Evolutionary conservation across 2,888 invertebrate genomes (phyloP).

Genomic region (Heteromyza rotundicornis): DNA sequence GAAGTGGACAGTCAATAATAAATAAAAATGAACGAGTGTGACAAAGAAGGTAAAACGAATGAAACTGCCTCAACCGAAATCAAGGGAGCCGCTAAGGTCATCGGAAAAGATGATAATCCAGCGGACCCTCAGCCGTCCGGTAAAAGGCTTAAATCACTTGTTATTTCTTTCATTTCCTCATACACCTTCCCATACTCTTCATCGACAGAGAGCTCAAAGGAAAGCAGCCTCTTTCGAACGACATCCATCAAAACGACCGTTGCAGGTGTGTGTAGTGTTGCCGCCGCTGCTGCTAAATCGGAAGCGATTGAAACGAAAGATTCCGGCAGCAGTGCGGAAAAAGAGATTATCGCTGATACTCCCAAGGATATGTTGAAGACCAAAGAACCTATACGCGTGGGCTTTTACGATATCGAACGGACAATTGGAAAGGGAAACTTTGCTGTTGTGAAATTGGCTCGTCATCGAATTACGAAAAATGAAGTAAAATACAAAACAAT

Average conservation of each 20-base stretch:
- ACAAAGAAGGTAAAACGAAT: conserved; percentile 28
- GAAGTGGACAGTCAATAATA: no score
- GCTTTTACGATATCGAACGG: conserved; percentile 96
- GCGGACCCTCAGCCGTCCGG: no score
- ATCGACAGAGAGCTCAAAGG: background rate
- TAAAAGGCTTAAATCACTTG: background rate
- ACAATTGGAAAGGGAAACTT: conserved; percentile 99
- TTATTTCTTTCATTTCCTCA: no score
- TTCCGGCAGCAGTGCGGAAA: background rate
- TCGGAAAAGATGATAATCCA: conserved; percentile 21
- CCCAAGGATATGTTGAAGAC: conserved; percentile 45
- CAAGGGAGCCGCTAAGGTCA: conserved; percentile 17
- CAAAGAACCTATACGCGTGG: conserved; percentile 83
- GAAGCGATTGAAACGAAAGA: conserved; percentile 24
- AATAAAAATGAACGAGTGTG: conserved; percentile 30
- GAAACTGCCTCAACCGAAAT: conserved; percentile 19
- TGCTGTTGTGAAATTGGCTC: conserved; percentile 97
- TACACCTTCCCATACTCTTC: no score
- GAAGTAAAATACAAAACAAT: conserved; percentile 86
- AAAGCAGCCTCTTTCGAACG: background rate
- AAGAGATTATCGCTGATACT: background rate
- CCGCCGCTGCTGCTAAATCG: conserved; percentile 12
- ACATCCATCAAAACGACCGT: background rate
- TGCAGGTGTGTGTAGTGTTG: conserved; percentile 26
- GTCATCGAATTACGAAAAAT: conserved; percentile 97